A percentile compares a stretch with the other conserved stretches of the same genome.
phyloP scores from a whole-genome alignment of 2,113 vertebrate species.

The Lagopus muta region DNA sequence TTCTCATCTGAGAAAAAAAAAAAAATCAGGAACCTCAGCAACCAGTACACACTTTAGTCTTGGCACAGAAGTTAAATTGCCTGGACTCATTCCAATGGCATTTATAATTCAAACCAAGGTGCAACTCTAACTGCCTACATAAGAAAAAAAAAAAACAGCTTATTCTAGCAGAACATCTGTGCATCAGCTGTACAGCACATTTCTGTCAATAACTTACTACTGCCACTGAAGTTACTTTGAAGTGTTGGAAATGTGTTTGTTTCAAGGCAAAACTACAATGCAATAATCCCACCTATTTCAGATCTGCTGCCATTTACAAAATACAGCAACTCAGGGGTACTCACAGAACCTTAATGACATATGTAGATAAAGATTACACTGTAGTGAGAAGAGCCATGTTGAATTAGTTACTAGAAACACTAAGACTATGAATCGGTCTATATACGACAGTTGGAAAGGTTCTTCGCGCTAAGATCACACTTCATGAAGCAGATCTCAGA shows the following conservation, averaged over 20 bases:
- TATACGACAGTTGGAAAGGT: neutral
- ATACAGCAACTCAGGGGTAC: neutral
- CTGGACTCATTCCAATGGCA: neutral
- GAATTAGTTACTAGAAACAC: neutral
- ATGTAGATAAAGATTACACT: neutral
- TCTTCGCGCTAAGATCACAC: neutral
- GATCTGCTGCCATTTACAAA: neutral
- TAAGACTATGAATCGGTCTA: neutral
- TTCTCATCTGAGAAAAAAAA: neutral
- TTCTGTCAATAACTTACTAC: neutral
- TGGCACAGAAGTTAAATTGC: neutral
- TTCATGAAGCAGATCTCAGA: neutral
- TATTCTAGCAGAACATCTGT: neutral
- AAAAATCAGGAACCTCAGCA: neutral
- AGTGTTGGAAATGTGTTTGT: neutral
- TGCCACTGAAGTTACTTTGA: neutral
- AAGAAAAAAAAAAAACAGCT: neutral
- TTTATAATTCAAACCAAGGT: neutral
- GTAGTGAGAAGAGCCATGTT: neutral
- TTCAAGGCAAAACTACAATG: neutral
- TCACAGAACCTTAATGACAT: neutral
- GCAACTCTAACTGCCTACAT: neutral
- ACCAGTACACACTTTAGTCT: rapidly evolving
- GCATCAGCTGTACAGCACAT: neutral
- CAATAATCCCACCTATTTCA: neutral